Evolutionary conservation across 2,888 invertebrate species (phyloP), one percentile per base, ranked within the genome.

Genomic region (Patella ulyssiponensis): DNA sequence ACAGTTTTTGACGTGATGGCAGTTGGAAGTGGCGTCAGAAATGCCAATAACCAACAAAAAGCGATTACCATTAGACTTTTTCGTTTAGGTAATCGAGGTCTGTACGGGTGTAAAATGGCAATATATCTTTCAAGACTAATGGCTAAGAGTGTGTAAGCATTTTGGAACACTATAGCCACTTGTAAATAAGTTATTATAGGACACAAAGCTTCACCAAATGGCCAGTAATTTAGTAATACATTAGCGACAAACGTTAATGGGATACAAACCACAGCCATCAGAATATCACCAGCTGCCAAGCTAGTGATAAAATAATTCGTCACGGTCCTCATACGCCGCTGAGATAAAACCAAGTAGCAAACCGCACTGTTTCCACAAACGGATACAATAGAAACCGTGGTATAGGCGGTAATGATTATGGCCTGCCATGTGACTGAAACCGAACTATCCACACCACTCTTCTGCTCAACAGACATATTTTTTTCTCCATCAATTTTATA

Each of bases 51-150:
- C 96, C 96, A 96, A 0, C 96, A 95, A 0, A 93, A 91, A 0
- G 93, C 92, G 56, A 96, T 95, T 71, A 95, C 94, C 79, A 94
- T 89, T 80, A 94, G 94, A 0, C 95, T 95, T 15, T 93, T 93
- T 53, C 93, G 93, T 88, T 95, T 95, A 52, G 95, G 95, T 88
- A 97, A 94, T 54, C 96, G 93, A 0, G 96, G 96, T 83, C 94
- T 93, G 75, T 97, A 91, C 0, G 97, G 97, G 93, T 96, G 95
- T 94, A 97, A 95, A 80, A 97, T 97, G 75, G 96, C 96, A 91
- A 96, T 94, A 89, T 96, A 97, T 20, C 97, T 94, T 92, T 97
- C 97, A 77, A 96, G 94, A 83, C 96, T 96, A 90, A 97, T 96
- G 64, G 96, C 96, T 52, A 97, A 94, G 87, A 97, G 91, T 0